Evolutionary conservation across 2,888 invertebrate species (phyloP).

Genomic region (Therioaphis trifolii): DNA sequence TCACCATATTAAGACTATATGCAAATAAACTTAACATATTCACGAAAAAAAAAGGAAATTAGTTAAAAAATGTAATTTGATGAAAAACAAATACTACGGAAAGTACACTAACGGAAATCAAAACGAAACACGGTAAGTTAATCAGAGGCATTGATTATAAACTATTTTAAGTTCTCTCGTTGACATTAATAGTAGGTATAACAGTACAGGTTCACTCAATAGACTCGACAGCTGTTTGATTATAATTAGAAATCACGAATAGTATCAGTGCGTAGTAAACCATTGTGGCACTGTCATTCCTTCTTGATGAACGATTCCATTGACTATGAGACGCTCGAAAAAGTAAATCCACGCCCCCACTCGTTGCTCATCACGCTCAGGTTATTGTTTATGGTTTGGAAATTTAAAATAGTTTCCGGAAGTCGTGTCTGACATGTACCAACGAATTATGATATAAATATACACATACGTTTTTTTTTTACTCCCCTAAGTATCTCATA

Average conservation of each 20-base stretch:
- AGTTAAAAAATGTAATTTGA: background rate
- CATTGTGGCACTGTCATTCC: constrained; percentile 38
- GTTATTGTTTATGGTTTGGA: constrained; percentile 44
- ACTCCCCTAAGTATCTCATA: background rate
- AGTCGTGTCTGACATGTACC: background rate
- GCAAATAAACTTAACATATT: constrained; percentile 56
- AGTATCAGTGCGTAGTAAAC: constrained; percentile 12
- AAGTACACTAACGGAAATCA: background rate
- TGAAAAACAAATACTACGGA: background rate
- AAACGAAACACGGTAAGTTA: background rate
- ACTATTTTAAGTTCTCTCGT: background rate
- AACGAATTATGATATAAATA: background rate
- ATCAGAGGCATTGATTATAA: background rate
- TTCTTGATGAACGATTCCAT: constrained; percentile 41
- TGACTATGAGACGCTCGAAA: constrained; percentile 13
- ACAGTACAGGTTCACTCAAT: background rate
- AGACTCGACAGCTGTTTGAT: constrained; percentile 42
- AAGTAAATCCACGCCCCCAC: background rate
- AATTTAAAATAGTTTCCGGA: constrained; percentile 51
- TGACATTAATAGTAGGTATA: constrained; percentile 32
- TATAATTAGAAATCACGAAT: constrained; percentile 60
- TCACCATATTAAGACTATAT: constrained; percentile 41
- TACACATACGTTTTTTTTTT: background rate
- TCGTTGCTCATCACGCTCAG: background rate
- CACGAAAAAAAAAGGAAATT: background rate